Evolutionary conservation across 2,113 vertebrate species (phyloP).

Genomic region (Solea solea): DNA sequence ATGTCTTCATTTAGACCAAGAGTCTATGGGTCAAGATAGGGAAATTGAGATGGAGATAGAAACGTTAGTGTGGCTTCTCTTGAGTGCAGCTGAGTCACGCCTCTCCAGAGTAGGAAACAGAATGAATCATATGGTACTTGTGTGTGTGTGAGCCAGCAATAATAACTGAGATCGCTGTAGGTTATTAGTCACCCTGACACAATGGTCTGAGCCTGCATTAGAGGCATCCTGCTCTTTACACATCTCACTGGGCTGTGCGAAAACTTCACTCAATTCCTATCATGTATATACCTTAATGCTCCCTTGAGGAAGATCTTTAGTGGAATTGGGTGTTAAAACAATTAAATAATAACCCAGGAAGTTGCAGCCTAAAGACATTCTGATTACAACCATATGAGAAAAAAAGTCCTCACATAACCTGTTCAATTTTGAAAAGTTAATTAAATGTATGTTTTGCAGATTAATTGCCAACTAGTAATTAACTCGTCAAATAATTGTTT

Average conservation of each 20-base stretch:
- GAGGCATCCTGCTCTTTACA: slow-evolving; percentile 47
- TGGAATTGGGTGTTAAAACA: not conserved
- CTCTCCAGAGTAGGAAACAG: slow-evolving; percentile 38
- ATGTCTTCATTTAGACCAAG: slow-evolving; percentile 65
- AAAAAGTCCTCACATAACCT: not conserved
- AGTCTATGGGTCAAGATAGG: slow-evolving; percentile 36
- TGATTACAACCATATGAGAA: not conserved
- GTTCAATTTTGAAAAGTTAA: not conserved
- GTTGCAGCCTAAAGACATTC: not conserved
- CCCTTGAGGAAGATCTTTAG: not conserved
- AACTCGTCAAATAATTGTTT: not conserved
- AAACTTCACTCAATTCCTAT: slow-evolving; percentile 20
- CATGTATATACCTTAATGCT: not conserved
- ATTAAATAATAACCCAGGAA: not conserved
- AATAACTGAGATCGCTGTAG: slow-evolving; percentile 67
- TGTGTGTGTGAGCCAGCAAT: slow-evolving; percentile 28
- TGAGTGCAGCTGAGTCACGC: slow-evolving; percentile 57
- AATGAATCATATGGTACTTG: slow-evolving; percentile 41
- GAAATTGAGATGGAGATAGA: slow-evolving; percentile 65
- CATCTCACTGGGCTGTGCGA: slow-evolving; percentile 42
- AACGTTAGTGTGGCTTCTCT: slow-evolving; percentile 38
- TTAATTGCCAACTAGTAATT: not conserved
- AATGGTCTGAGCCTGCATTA: slow-evolving; percentile 45
- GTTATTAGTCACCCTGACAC: slow-evolving; percentile 67
- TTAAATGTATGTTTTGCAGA: not conserved